Conservation (phyloP, 2,113 vertebrate genomes). For the Neodontobutis hainanensis region DNA sequence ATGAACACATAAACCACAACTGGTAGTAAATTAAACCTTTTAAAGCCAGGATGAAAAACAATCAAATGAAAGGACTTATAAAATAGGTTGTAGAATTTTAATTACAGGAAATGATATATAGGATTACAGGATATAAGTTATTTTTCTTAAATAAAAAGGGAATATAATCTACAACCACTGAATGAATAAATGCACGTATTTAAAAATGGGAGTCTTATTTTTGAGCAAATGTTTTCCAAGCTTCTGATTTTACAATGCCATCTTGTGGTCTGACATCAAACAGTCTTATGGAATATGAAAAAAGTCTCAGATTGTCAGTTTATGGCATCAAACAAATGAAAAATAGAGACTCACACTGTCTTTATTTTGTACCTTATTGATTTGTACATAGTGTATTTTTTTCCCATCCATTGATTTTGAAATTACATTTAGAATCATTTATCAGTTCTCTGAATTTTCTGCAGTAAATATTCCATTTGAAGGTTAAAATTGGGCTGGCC, state of each 20-base stretch:
- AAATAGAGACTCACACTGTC: not conserved
- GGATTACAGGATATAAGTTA: too few species aligned
- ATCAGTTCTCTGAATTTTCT: slow-evolving; percentile 85
- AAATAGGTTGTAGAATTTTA: too few species aligned
- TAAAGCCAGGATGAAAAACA: not conserved
- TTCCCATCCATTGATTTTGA: not conserved
- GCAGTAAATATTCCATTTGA: slow-evolving; percentile 93
- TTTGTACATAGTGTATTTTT: slow-evolving; percentile 1
- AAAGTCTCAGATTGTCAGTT: not conserved
- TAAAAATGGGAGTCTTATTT: too few species aligned
- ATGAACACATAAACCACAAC: not conserved
- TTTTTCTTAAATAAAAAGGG: too few species aligned
- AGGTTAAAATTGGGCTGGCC: slow-evolving; percentile 97
- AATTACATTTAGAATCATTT: slow-evolving; percentile 49
- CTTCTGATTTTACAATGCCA: slow-evolving; percentile 30
- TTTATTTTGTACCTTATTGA: not conserved
- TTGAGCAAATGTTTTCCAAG: too few species aligned
- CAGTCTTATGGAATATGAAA: not conserved
- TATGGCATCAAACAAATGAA: not conserved
- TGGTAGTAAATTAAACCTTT: not conserved
- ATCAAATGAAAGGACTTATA: not conserved
- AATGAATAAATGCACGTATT: too few species aligned
- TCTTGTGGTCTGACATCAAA: slow-evolving; percentile 50
- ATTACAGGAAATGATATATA: too few species aligned
- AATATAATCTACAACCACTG: too few species aligned